These are phyloP conservation scores for Cryptocephalus primarius DNA, from an alignment of 2,888 invertebrate species.

Conservation along the genomic window DNA sequence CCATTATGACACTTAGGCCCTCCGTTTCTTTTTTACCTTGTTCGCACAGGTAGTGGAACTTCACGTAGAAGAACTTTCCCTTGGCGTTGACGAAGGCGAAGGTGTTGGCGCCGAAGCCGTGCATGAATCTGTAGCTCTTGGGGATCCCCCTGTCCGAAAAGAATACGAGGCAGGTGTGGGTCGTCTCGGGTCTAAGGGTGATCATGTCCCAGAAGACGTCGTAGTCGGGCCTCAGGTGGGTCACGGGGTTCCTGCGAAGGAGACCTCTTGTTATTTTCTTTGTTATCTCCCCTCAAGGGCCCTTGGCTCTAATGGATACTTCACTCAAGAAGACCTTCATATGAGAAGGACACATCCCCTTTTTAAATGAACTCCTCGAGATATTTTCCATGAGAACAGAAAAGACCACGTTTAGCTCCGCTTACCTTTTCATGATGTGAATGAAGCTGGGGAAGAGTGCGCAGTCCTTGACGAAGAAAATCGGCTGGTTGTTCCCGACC, in stretches of 20 bases:
- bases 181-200: slow-evolving; percentile 73
- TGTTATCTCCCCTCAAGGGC: too few relatives aligned
- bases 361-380: too few relatives aligned
- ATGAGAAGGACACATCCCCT: too few relatives aligned
- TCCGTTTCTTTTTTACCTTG: too few relatives aligned
- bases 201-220: slow-evolving; percentile 97
- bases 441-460: slow-evolving; percentile 88
- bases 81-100: slow-evolving; percentile 78
- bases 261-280: too few relatives aligned
- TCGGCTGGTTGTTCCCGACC: slow-evolving; percentile 86
- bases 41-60: slow-evolving; percentile 86
- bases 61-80: slow-evolving; percentile 64
- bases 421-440: slow-evolving; percentile 79
- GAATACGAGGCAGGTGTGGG: slow-evolving; percentile 73
- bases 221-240: slow-evolving; percentile 71
- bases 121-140: slow-evolving; percentile 59
- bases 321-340: too few relatives aligned
- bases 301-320: too few relatives aligned
- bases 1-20: too few relatives aligned
- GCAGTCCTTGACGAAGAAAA: slow-evolving; percentile 87
- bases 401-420: background rate
- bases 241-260: slow-evolving; percentile 68
- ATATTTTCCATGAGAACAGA: too few relatives aligned
- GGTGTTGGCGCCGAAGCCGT: slow-evolving; percentile 91
- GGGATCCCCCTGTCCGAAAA: slow-evolving; percentile 91